Evolutionary conservation across 2,888 invertebrate species (phyloP).

Genomic region (Anthrax anthrax): DNA sequence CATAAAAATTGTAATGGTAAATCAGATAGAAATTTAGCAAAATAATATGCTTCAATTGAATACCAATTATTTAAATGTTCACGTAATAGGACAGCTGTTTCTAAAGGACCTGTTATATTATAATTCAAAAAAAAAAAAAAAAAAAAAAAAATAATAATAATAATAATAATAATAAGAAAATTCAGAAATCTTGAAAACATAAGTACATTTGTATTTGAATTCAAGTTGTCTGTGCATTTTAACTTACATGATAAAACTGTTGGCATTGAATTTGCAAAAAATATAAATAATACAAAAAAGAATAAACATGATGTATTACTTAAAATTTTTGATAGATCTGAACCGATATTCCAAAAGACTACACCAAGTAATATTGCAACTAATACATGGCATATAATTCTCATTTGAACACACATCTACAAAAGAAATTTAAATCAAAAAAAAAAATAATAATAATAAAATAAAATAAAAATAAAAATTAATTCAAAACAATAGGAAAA

Average conservation of each 20-base stretch:
- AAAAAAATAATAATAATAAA: neutral
- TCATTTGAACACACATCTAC: conserved; percentile 37
- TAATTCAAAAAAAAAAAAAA: conserved; percentile 8
- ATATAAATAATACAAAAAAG: conserved; percentile 81
- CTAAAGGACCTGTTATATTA: conserved; percentile 51
- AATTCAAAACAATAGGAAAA: no score
- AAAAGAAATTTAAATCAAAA: neutral
- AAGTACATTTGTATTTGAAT: no score
- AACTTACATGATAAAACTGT: conserved; percentile 76
- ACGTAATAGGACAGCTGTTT: conserved; percentile 59
- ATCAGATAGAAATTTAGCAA: conserved; percentile 63
- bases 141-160: neutral
- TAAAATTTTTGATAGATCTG: conserved; percentile 61
- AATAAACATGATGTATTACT: conserved; percentile 81
- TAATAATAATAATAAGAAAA: neutral
- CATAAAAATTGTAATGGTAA: conserved; percentile 65
- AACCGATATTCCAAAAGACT: conserved; percentile 70
- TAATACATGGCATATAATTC: conserved; percentile 60
- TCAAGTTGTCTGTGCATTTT: no score
- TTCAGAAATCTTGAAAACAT: no score
- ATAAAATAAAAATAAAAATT: neutral
- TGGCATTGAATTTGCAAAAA: conserved; percentile 84
- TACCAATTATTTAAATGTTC: conserved; percentile 86
- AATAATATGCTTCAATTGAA: conserved; percentile 62
- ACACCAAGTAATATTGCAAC: conserved; percentile 71